Conservation (phyloP, 2,113 vertebrate species). For the Prietella phreatophila region DNA sequence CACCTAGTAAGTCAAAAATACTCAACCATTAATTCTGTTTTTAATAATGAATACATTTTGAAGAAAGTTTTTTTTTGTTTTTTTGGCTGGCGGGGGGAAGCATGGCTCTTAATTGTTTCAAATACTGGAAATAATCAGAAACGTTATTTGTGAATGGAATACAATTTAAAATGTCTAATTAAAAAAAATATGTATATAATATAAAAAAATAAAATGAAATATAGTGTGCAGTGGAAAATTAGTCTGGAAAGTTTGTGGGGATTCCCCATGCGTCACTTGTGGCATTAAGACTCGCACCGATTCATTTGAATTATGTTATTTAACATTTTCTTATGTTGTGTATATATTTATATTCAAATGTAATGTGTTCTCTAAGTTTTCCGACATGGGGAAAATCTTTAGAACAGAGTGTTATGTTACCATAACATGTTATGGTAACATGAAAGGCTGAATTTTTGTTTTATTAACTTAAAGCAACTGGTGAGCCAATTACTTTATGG, state of each 20-base stretch:
- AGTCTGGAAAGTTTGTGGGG: slow-evolving; percentile 19
- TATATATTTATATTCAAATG: not conserved
- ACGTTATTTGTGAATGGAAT: not conserved
- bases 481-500: not conserved
- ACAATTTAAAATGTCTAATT: not conserved
- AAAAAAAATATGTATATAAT: too few species aligned
- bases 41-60: not conserved
- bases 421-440: not conserved
- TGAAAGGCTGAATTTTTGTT: not conserved
- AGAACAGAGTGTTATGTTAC: not conserved
- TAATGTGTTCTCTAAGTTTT: not conserved
- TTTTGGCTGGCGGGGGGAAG: too few species aligned
- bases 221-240: not conserved
- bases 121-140: not conserved
- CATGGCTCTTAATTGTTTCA: not conserved
- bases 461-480: not conserved
- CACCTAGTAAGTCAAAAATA: slow-evolving; percentile 22
- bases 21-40: not conserved
- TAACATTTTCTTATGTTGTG: not conserved
- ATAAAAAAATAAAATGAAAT: too few species aligned
- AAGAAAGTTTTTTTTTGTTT: too few species aligned
- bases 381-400: not conserved
- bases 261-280: slow-evolving; percentile 8
- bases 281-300: not conserved
- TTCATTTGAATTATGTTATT: not conserved